Evolutionary conservation across 2,888 invertebrate species (phyloP), one percentile per base, ranked within the genome.

Genomic region (Drosophila buzzatii): DNA sequence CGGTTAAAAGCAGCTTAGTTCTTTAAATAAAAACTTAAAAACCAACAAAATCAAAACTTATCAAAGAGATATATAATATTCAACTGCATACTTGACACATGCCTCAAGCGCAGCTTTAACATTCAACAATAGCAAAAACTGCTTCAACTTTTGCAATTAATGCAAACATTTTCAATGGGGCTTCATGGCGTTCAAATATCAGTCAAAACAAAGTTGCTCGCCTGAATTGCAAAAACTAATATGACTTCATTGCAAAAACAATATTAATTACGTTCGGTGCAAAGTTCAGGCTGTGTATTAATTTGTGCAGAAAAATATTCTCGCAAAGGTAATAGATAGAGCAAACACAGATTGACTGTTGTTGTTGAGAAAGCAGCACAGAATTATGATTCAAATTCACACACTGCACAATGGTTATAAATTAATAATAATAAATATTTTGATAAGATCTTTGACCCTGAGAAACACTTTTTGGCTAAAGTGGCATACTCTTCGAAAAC

Each of bases 1-100:
- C 33, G 85, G 81, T 42, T 88, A 73, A 76, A 49, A 20, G 18
- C 16, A 35, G 35, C 35, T 44, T 8, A 51, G 42, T 35, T n/a
- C 0, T 39, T 31, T 18, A 47, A 56, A 60, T 16, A 37, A n/a
- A 8, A 18, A 47, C 4, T n/a, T 7, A 31, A 20, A 23, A 45
- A 35, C 9, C 23, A 14, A 37, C 3, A 59, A 61, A n/a, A 4
- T 2, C 27, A 31, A 65, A 52, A 27, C 7, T 16, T 23, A 3
- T 18, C 31, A n/a, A 23, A 6, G 12, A n/a, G 33, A 44, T 20
- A 35, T 27, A 35, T 7, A 12, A 44, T 20, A 33, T 61, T 31
- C 44, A 23, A 33, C 18, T 12, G 35, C 14, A n/a, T 31, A 37
- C 5, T 8, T 7, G 3, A 18, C 16, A 35, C n/a, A 20, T 1